phyloP scores from a whole-genome alignment of 2,113 vertebrate genomes.

The Perca fluviatilis region DNA sequence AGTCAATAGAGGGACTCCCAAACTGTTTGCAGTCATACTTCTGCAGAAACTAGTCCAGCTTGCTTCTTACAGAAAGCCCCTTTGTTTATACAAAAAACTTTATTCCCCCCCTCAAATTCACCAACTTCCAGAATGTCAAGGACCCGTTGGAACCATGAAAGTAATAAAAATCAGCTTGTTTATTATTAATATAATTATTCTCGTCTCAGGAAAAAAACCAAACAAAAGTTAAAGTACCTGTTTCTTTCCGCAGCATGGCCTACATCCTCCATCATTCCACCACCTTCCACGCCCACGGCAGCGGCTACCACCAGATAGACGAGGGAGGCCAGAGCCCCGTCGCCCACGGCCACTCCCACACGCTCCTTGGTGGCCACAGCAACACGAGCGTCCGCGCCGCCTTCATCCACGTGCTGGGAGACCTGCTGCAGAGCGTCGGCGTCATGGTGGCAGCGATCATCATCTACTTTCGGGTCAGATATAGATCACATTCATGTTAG shows the following conservation, averaged over 20 bases:
- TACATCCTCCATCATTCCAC: conserved; percentile 95
- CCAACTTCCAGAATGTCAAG: too few relatives aligned
- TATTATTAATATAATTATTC: too few relatives aligned
- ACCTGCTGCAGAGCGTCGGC: conserved; percentile 95
- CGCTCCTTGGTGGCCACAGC: conserved; percentile 81
- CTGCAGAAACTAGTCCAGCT: too few relatives aligned
- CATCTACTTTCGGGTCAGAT: conserved; percentile 96
- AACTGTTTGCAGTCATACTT: too few relatives aligned
- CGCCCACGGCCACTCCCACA: conserved; percentile 68
- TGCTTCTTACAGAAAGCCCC: too few relatives aligned
- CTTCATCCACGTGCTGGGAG: conserved; percentile 96
- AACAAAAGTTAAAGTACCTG: neutral
- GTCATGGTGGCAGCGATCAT: conserved; percentile 93
- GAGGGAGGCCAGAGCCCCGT: conserved; percentile 81
- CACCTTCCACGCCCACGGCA: conserved; percentile 84
- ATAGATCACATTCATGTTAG: conserved; percentile 49
- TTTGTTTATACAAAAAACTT: too few relatives aligned
- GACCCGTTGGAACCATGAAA: too few relatives aligned
- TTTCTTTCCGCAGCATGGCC: conserved; percentile 89
- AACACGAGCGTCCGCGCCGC: conserved; percentile 95
- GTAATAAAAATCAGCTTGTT: too few relatives aligned
- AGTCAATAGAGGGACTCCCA: too few relatives aligned
- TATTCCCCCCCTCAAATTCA: too few relatives aligned
- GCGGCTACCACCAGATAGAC: conserved; percentile 91
- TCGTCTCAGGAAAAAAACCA: neutral